Evolutionary conservation across 2,888 invertebrate species (phyloP).

Genomic region (Tromatobia lineatoria): DNA sequence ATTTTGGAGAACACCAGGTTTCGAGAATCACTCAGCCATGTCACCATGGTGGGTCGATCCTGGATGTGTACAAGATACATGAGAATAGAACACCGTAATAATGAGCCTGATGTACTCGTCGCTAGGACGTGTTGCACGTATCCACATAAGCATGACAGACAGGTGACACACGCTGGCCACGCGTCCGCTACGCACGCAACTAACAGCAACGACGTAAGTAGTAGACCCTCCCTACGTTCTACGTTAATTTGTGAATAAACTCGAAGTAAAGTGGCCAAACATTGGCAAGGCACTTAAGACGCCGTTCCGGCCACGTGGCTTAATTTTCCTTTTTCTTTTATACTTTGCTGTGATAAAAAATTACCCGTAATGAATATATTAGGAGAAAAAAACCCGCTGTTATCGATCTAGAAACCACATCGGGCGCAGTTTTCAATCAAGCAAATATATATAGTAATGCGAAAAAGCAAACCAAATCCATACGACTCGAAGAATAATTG

Average conservation of each 20-base stretch:
- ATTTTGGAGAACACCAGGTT: slow-evolving; percentile 72
- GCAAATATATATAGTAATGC: too few relatives aligned
- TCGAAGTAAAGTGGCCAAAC: slow-evolving; percentile 74
- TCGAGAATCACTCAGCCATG: slow-evolving; percentile 80
- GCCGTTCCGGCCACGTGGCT: slow-evolving; percentile 52
- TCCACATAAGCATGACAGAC: slow-evolving; percentile 82
- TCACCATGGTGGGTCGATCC: slow-evolving; percentile 79
- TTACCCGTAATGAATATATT: too few relatives aligned
- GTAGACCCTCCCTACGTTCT: background rate
- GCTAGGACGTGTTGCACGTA: slow-evolving; percentile 68
- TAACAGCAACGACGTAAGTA: background rate
- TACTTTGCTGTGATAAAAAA: too few relatives aligned
- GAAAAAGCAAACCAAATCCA: too few relatives aligned
- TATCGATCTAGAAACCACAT: too few relatives aligned
- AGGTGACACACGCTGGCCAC: slow-evolving; percentile 85
- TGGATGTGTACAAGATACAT: slow-evolving; percentile 67
- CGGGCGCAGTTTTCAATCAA: too few relatives aligned
- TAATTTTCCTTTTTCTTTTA: too few relatives aligned
- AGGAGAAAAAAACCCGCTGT: too few relatives aligned
- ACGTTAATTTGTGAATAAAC: slow-evolving; percentile 76
- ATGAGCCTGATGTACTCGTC: slow-evolving; percentile 60
- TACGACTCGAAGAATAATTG: too few relatives aligned
- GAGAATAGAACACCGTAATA: background rate
- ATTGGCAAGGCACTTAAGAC: slow-evolving; percentile 72
- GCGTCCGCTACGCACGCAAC: slow-evolving; percentile 68